These are phyloP conservation scores for Antheraea yamamai DNA, from an alignment of 2,888 invertebrate genomes.

Conservation along the genomic window DNA sequence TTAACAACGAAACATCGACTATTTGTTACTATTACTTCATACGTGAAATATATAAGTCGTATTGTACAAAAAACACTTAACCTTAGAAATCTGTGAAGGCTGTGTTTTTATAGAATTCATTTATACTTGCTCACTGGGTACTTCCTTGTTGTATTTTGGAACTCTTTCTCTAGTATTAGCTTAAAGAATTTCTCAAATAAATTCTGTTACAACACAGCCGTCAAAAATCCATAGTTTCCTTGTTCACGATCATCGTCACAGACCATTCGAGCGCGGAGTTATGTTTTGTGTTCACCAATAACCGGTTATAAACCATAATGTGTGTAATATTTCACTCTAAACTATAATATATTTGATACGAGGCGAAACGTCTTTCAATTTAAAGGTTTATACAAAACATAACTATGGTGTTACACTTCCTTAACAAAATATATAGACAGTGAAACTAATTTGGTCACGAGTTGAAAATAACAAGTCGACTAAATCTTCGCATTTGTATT, in stretches of 20 bases:
- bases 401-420: background rate
- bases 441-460: background rate
- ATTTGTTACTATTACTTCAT: conserved; percentile 77
- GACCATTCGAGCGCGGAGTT: background rate
- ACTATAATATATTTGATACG: conserved; percentile 4
- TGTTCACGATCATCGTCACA: conserved; percentile 64
- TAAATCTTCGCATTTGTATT: conserved; percentile 8
- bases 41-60: conserved; percentile 56
- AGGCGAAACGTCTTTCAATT: conserved; percentile 3
- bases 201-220: conserved; percentile 68
- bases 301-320: conserved; percentile 10
- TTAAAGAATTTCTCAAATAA: conserved; percentile 51
- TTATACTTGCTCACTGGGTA: conserved; percentile 72
- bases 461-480: background rate
- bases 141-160: conserved; percentile 73
- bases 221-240: conserved; percentile 44
- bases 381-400: background rate
- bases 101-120: conserved; percentile 66
- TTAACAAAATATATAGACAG: conserved; percentile 12
- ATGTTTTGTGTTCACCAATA: conserved; percentile 6
- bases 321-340: conserved; percentile 14
- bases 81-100: conserved; percentile 39
- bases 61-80: conserved; percentile 6
- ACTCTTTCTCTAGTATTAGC: conserved; percentile 71
- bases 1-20: conserved; percentile 71